A percentile compares a stretch with the other conserved stretches of the same genome.
Conservation (phyloP, 2,797 vertebrate species). For the Cynodonichthys magdalenae region DNA sequence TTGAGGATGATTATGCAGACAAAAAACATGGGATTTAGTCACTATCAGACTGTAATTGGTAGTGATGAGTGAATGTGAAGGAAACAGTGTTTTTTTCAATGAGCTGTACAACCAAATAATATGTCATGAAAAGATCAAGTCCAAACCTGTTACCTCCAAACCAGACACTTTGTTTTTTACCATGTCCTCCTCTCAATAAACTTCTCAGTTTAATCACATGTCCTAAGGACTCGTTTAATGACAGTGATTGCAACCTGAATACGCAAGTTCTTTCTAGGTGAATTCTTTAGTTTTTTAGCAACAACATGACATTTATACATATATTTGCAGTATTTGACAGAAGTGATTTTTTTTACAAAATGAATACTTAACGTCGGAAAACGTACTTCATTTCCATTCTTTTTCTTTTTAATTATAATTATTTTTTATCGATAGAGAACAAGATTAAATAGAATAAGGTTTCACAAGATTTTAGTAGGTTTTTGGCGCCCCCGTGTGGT, state of each 20-base stretch:
- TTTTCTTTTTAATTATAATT: too few relatives aligned
- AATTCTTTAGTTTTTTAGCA: too few relatives aligned
- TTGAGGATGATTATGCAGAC: neutral
- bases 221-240: constrained; percentile 2
- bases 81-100: constrained; percentile 2
- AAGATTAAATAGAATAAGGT: too few relatives aligned
- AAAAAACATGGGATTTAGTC: constrained; percentile 4
- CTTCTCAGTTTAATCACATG: neutral
- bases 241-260: neutral
- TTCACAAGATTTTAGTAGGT: too few relatives aligned
- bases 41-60: neutral
- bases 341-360: neutral
- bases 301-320: neutral
- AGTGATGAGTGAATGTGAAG: neutral
- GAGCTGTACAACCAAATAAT: neutral
- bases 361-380: neutral
- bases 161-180: constrained; percentile 17
- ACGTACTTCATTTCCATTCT: too few relatives aligned
- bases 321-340: neutral
- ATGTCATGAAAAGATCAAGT: constrained; percentile 11
- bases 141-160: neutral
- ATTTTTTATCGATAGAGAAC: neutral
- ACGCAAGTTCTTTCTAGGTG: neutral
- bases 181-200: constrained; percentile 22
- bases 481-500: constrained; percentile 58